Evolutionary conservation across 2,797 vertebrate species (phyloP).

Genomic region (Argentina silus): DNA sequence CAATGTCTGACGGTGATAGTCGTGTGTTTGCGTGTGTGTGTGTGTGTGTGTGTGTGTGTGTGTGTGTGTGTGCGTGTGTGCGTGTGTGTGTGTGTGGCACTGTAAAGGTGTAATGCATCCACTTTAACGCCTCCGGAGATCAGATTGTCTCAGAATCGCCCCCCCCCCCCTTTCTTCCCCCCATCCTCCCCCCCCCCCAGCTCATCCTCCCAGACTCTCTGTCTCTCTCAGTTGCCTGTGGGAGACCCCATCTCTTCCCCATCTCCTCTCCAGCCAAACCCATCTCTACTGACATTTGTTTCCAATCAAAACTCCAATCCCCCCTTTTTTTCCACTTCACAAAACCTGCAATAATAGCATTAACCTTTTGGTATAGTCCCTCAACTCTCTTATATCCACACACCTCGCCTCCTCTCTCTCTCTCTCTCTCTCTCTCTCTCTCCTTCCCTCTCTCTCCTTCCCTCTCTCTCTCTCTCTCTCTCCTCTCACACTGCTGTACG

Average conservation of each 20-base stretch:
- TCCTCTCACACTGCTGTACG: slow-evolving; percentile 1
- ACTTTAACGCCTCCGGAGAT: background rate
- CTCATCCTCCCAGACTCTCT: slow-evolving; percentile 14
- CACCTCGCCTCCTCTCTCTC: slow-evolving; percentile 24
- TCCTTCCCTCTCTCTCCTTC: background rate
- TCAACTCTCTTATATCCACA: slow-evolving; percentile 14
- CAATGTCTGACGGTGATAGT: background rate
- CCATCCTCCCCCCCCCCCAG: background rate
- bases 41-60: background rate
- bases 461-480: background rate
- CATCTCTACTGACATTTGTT: slow-evolving; percentile 79
- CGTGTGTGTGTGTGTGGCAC: slow-evolving; percentile 33
- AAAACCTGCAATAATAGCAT: slow-evolving; percentile 74
- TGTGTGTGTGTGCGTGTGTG: background rate
- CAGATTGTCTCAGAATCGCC: slow-evolving; percentile 1
- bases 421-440: slow-evolving; percentile 34
- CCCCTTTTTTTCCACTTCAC: slow-evolving; percentile 69
- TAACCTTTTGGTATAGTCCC: slow-evolving; percentile 69
- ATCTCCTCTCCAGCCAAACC: slow-evolving; percentile 47
- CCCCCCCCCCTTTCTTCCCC: slow-evolving; percentile 5
- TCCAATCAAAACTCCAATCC: slow-evolving; percentile 76
- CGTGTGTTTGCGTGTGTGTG: background rate
- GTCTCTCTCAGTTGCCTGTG: slow-evolving; percentile 27
- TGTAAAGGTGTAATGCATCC: slow-evolving; percentile 31
- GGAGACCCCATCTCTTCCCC: slow-evolving; percentile 29